Base-by-base conservation (phyloP, 2,797 vertebrate genomes). In the Pangasius sanitwongsei region DNA sequence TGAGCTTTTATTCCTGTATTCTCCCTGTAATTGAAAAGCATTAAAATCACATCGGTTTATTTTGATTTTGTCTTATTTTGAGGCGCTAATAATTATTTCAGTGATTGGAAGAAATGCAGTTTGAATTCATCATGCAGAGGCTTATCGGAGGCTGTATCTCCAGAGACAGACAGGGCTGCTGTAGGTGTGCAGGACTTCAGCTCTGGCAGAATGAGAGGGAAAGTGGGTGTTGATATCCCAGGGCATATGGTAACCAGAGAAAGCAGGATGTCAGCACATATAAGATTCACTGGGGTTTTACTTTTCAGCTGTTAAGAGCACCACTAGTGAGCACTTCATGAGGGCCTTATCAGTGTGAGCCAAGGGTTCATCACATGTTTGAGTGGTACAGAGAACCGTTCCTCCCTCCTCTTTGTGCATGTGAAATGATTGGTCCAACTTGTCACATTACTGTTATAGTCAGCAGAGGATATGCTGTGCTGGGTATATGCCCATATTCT, bases 201-300 rank as follows among this genome's bases (percentile, higher is more conserved):
- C 31, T 59, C 55, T 59, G 31, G 31, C 53, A 48, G 34, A 72
- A 41, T 53, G 57, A 78, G 75, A 34, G 20, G 18, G 74, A 87
- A 88, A 67, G 61, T 83, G 61, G 65, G 28, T 61, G 78, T 50
- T 75, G 25, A 31, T 28, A 82, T 61, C 61, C 20, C 15, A 65
- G 48, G 37, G 12, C 2, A 70, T 80, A 65, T 78, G n/a, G 11
- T 15, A 34, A 48, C 28, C 41, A n/a, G 57, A 67, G 25, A 61
- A 25, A 4, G 7, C 20, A 61, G 5, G 55, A 12, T 59, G 77
- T n/a, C 53, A 20, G 23, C 2, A 20, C 4, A 41, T 37, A 41
- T 59, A 15, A 6, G 2, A 28, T 44, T 82, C 20, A 41, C 23
- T 4, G 20, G 11, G 3, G 20, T 37, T 82, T 61, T 13, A 25